A percentile compares a stretch with the other conserved stretches of the same genome.
These are phyloP conservation scores for Panopea generosa DNA, from an alignment of 2,888 invertebrate genomes.

Conservation along the genomic window DNA sequence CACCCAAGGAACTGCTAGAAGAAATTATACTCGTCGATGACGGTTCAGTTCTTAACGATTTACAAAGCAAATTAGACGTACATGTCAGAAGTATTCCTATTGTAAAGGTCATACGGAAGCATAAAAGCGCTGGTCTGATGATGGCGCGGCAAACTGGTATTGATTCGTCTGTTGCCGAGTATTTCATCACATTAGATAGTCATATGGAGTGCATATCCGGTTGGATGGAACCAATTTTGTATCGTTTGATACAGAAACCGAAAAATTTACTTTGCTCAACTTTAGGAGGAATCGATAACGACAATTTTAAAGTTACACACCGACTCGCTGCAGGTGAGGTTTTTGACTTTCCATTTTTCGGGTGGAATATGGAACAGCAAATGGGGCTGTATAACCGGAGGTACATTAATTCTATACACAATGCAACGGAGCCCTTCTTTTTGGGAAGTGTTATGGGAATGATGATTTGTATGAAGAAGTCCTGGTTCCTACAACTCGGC, in stretches of 20 bases:
- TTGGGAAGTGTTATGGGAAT: slow-evolving; percentile 44
- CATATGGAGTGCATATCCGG: slow-evolving; percentile 55
- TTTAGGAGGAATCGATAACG: slow-evolving; percentile 45
- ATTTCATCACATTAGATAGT: slow-evolving; percentile 56
- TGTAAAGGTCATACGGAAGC: slow-evolving; percentile 34
- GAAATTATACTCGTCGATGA: slow-evolving; percentile 58
- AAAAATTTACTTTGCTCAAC: slow-evolving; percentile 46
- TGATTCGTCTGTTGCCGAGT: slow-evolving; percentile 33
- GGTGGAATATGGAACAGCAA: slow-evolving; percentile 40
- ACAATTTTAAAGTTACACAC: slow-evolving; percentile 37
- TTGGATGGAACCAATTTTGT: slow-evolving; percentile 59
- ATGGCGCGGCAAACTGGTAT: slow-evolving; percentile 59
- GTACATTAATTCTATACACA: slow-evolving; percentile 16
- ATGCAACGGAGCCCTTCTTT: slow-evolving; percentile 30
- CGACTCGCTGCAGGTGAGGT: slow-evolving; percentile 9
- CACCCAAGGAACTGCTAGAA: slow-evolving; percentile 35
- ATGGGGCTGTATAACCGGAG: slow-evolving; percentile 16
- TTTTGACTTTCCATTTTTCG: slow-evolving; percentile 36
- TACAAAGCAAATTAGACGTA: slow-evolving; percentile 32
- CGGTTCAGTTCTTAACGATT: slow-evolving; percentile 42
- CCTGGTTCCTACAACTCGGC: slow-evolving; percentile 49
- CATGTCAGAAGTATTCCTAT: slow-evolving; percentile 35
- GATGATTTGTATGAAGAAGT: slow-evolving; percentile 50
- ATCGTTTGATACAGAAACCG: slow-evolving; percentile 44
- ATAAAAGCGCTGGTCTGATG: slow-evolving; percentile 39